These are phyloP conservation scores for Andrena flavipes DNA, from an alignment of 2,888 invertebrate genomes.

Conservation along the genomic window DNA sequence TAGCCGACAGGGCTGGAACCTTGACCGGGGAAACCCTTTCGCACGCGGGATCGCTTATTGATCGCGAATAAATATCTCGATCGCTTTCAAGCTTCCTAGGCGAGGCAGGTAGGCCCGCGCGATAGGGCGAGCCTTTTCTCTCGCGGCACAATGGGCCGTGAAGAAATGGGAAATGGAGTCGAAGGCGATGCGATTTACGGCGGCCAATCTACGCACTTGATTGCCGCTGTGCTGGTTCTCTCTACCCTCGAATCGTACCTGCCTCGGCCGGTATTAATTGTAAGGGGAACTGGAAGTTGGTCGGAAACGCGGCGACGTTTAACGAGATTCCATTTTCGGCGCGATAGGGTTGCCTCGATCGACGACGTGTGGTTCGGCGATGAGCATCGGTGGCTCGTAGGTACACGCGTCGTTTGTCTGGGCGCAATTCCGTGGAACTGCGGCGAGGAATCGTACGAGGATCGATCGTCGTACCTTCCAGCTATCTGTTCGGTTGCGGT, in stretches of 20 bases:
- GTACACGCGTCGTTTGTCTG: slow-evolving; percentile 25
- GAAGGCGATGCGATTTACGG: not conserved
- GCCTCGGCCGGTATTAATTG: too few species aligned
- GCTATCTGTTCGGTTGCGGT: slow-evolving; percentile 41
- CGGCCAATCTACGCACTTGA: not conserved
- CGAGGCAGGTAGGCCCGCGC: not conserved
- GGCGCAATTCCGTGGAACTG: slow-evolving; percentile 40
- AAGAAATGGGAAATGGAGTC: not conserved
- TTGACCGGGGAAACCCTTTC: slow-evolving; percentile 48
- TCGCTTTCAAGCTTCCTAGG: not conserved
- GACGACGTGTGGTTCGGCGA: not conserved
- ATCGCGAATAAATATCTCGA: slow-evolving; percentile 44
- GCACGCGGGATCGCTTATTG: slow-evolving; percentile 9
- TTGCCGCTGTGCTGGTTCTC: not conserved
- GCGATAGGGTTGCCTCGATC: slow-evolving; percentile 1
- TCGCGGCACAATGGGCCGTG: not conserved
- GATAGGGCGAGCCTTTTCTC: not conserved
- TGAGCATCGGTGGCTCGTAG: not conserved
- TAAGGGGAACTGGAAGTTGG: too few species aligned
- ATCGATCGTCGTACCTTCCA: slow-evolving; percentile 46
- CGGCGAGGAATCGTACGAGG: slow-evolving; percentile 32
- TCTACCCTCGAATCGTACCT: not conserved
- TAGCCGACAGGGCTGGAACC: slow-evolving; percentile 28
- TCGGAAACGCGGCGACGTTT: not conserved
- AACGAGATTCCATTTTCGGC: not conserved